A percentile compares a stretch with the other conserved stretches of the same genome.
phyloP scores from a whole-genome alignment of 1,140 invertebrate genomes.

The Charaxes varanes region DNA sequence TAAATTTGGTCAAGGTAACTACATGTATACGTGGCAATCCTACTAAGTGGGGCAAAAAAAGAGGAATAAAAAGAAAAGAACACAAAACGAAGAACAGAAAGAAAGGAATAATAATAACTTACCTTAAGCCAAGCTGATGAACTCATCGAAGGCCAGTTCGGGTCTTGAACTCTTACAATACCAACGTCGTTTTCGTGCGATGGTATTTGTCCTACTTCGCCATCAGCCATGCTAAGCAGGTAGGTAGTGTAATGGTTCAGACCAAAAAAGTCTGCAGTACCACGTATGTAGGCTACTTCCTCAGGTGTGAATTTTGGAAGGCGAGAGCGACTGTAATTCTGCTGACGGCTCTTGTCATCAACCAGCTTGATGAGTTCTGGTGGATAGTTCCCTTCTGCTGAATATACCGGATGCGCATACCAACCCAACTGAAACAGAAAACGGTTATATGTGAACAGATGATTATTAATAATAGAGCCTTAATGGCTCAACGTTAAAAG shows the following conservation, averaged over 20 bases:
- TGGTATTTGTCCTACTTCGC: conserved; percentile 53
- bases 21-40: too few species aligned
- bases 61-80: too few species aligned
- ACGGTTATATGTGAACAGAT: too few species aligned
- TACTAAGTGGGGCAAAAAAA: too few species aligned
- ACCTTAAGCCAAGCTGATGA: conserved; percentile 72
- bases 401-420: conserved; percentile 81
- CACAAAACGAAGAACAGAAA: background rate
- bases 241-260: conserved; percentile 78
- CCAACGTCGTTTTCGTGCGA: conserved; percentile 70
- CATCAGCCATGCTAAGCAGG: conserved; percentile 55
- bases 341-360: conserved; percentile 74
- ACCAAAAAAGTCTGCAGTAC: conserved; percentile 77
- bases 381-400: conserved; percentile 80
- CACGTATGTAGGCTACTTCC: conserved; percentile 74
- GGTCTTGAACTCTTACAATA: conserved; percentile 61
- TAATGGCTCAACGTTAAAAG: too few species aligned
- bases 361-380: conserved; percentile 77
- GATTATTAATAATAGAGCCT: too few species aligned
- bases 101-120: conserved; percentile 8
- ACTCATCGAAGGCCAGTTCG: conserved; percentile 66
- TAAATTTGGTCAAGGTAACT: too few species aligned
- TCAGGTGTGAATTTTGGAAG: conserved; percentile 78
- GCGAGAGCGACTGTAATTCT: conserved; percentile 77
- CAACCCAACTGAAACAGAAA: conserved; percentile 76